Evolutionary conservation across 2,797 vertebrate species (phyloP), one percentile per base, ranked within the genome.

Genomic region (Setipinna tenuifilis): DNA sequence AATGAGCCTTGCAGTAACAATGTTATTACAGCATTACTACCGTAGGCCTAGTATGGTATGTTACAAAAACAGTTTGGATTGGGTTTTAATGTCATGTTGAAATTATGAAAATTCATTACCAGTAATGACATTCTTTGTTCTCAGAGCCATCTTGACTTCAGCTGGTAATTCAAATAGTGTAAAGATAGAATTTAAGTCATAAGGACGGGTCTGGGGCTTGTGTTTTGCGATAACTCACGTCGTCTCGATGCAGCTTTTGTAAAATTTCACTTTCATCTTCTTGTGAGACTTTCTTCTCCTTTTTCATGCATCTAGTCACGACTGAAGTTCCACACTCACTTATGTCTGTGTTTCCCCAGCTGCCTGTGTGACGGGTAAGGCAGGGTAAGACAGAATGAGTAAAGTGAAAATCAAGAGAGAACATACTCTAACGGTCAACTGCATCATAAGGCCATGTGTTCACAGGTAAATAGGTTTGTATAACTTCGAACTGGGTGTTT

Each of bases 231-330:
- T 41, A 41, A 91, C 92, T 93, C 86, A 95, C 95, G 58, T 96
- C 92, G 82, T 96, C 95, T 83, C 94, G 92, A 83, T 95, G 92
- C 11, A 96, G 93, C 88, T 94, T 95, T 35, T 88, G 84, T 84
- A 96, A 91, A n/a, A 95, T 92, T 81, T 93, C 92, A 21, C 92
- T 90, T 23, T 93, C 92, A 0, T 94, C 92, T 1, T 95, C 92
- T 85, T 93, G 91, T 0, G 88, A 85, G 21, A 89, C 85, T 6
- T 84, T 92, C 85, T 85, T 90, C 86, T 95, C 95, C 85, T 94
- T 94, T 90, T 95, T 95, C 75, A 95, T 88, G 57, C 84, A 88
- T 89, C 89, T 93, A 41, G 90, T 90, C 58, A 92, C 83, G 0
- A 93, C 71, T 23, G 93, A 87, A 41, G 90, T 16, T 85, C 90